phyloP scores from a whole-genome alignment of 2,113 vertebrate species.

The Chaenogobius annularis region DNA sequence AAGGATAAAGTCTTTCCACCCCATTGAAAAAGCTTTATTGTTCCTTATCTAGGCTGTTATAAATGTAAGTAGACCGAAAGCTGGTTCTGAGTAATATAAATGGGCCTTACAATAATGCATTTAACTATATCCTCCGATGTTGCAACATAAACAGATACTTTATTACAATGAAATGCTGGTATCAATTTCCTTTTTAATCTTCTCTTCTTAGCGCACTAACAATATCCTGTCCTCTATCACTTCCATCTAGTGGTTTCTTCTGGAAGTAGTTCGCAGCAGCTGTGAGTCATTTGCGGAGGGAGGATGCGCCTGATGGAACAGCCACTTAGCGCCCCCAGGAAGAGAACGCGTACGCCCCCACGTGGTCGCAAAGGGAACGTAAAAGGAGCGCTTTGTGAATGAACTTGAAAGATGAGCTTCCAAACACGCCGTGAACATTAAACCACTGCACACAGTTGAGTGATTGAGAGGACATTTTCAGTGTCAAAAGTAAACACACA shows the following conservation, averaged over 20 bases:
- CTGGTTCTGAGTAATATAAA: not conserved
- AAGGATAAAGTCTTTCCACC: constrained; percentile 39
- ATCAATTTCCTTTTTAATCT: constrained; percentile 24
- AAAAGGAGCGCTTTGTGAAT: constrained; percentile 44
- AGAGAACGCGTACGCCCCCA: constrained; percentile 42
- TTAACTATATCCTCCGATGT: constrained; percentile 6
- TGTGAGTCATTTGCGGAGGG: constrained; percentile 65
- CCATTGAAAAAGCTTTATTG: constrained; percentile 40
- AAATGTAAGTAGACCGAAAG: not conserved
- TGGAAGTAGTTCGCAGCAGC: constrained; percentile 45
- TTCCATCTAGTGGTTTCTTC: constrained; percentile 61
- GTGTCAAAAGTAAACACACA: not conserved
- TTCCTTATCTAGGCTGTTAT: not conserved
- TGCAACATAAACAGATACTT: constrained; percentile 2
- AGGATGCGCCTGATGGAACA: constrained; percentile 44
- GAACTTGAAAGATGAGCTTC: constrained; percentile 11
- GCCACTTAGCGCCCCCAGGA: constrained; percentile 10
- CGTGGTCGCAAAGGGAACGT: constrained; percentile 39
- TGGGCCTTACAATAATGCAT: not conserved
- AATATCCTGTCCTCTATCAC: constrained; percentile 63
- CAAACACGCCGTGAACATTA: not conserved
- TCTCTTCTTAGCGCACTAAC: constrained; percentile 44
- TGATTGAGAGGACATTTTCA: not conserved
- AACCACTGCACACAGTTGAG: not conserved
- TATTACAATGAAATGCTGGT: constrained; percentile 4